Conservation (phyloP, 1,140 invertebrate species). For the Chironomus striatipennis region DNA sequence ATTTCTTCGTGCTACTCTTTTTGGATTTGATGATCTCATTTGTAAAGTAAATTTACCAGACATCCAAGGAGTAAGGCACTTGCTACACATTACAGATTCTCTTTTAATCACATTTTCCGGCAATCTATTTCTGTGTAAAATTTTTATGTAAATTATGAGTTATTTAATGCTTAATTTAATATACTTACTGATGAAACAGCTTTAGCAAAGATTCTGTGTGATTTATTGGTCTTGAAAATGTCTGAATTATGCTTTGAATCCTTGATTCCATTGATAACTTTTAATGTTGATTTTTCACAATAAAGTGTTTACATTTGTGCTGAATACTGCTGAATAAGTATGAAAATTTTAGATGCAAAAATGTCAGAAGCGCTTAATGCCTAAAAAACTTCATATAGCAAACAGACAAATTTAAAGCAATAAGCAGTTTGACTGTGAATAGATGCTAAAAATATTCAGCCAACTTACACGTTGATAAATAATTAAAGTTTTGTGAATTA, state of each 20-base stretch:
- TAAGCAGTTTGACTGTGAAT: neutral
- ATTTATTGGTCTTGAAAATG: neutral
- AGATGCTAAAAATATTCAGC: neutral
- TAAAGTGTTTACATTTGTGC: no score
- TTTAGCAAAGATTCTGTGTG: neutral
- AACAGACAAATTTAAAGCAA: neutral
- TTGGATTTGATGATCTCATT: neutral
- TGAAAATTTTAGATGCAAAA: no score
- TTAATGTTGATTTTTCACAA: neutral
- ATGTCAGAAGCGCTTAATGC: no score
- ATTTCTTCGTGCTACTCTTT: neutral
- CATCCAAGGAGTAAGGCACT: neutral
- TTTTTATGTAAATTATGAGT: neutral
- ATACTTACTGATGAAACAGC: neutral
- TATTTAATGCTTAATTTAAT: neutral
- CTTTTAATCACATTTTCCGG: neutral
- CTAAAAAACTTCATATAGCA: neutral
- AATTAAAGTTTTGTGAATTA: neutral
- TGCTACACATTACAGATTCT: neutral
- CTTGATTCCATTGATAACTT: neutral
- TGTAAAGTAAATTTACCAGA: neutral
- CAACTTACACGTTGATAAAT: neutral
- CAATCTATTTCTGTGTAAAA: neutral
- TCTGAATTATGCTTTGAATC: neutral
- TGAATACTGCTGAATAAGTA: no score